Conservation (phyloP, 2,113 vertebrate genomes). For the Psettodes erumei region DNA sequence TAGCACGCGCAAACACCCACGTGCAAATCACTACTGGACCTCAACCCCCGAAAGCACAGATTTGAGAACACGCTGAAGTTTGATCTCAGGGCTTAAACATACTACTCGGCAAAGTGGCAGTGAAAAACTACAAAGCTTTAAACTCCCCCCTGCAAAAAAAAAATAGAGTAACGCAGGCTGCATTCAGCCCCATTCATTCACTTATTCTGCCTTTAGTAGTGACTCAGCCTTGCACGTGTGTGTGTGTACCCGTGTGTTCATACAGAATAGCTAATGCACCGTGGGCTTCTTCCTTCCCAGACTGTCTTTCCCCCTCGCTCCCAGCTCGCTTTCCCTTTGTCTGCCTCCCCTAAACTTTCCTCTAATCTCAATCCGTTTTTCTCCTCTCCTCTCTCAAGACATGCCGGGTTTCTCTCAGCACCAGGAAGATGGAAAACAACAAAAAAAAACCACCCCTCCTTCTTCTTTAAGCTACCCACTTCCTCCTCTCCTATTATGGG, state of each 20-base stretch:
- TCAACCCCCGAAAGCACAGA: background rate
- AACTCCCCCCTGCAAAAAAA: too few species aligned
- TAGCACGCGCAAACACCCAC: slow-evolving; percentile 6
- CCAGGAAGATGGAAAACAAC: slow-evolving; percentile 9
- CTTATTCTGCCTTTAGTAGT: slow-evolving; percentile 36
- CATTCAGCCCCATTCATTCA: slow-evolving; percentile 58
- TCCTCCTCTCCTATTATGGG: slow-evolving; percentile 33
- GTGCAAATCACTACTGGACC: slow-evolving; percentile 26
- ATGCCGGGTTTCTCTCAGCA: slow-evolving; percentile 3
- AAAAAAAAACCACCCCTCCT: background rate
- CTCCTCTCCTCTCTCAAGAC: slow-evolving; percentile 12
- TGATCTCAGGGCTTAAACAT: slow-evolving; percentile 58
- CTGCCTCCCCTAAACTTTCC: slow-evolving; percentile 40
- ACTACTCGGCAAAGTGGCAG: slow-evolving; percentile 37
- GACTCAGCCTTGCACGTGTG: slow-evolving; percentile 54
- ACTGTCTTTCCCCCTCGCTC: slow-evolving; percentile 30
- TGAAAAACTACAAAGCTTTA: slow-evolving; percentile 44
- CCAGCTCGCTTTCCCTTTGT: slow-evolving; percentile 49
- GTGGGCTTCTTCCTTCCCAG: slow-evolving; percentile 46
- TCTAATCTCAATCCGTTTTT: slow-evolving; percentile 43
- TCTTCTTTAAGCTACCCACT: slow-evolving; percentile 31
- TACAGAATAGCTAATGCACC: slow-evolving; percentile 58
- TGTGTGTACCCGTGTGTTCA: slow-evolving; percentile 30
- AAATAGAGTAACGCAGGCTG: slow-evolving; percentile 40
- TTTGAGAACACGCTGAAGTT: slow-evolving; percentile 28